Percentiles rank a stretch among this genome's conserved stretches.
Conservation (phyloP, 2,113 vertebrate genomes). For the Dendrocopos noguchii region DNA sequence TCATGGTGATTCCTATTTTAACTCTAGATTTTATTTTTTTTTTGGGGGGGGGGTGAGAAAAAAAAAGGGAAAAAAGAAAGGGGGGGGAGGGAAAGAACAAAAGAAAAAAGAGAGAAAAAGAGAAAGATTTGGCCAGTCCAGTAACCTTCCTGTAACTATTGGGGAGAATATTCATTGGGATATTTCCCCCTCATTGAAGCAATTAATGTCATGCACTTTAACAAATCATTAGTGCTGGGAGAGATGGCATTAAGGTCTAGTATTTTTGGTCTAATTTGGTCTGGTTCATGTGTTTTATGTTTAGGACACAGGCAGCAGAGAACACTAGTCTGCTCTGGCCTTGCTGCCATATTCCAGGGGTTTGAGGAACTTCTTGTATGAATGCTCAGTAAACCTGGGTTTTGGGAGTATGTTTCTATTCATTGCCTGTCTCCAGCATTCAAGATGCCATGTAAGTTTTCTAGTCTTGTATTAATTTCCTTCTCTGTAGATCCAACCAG, state of each 20-base stretch:
- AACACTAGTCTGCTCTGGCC: background rate
- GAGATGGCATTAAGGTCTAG: background rate
- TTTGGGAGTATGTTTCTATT: background rate
- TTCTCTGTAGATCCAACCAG: background rate
- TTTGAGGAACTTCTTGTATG: background rate
- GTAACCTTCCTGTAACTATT: background rate
- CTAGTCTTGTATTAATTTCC: accelerated
- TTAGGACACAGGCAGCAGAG: background rate
- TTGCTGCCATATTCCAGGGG: background rate
- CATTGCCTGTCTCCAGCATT: accelerated
- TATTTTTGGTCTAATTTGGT: background rate
- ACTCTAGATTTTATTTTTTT: background rate
- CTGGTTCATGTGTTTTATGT: background rate
- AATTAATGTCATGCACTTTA: background rate
- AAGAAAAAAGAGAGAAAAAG: background rate
- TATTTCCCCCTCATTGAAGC: background rate
- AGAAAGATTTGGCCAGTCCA: background rate
- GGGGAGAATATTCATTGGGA: background rate
- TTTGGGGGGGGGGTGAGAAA: too few species aligned
- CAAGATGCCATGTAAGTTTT: background rate
- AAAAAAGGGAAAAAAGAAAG: too few species aligned
- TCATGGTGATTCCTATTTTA: background rate
- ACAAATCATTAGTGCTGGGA: background rate
- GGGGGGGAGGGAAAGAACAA: too few species aligned
- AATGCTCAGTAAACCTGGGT: background rate